Evolutionary conservation across 2,797 vertebrate species (phyloP).

Genomic region (Acipenser oxyrinchus): DNA sequence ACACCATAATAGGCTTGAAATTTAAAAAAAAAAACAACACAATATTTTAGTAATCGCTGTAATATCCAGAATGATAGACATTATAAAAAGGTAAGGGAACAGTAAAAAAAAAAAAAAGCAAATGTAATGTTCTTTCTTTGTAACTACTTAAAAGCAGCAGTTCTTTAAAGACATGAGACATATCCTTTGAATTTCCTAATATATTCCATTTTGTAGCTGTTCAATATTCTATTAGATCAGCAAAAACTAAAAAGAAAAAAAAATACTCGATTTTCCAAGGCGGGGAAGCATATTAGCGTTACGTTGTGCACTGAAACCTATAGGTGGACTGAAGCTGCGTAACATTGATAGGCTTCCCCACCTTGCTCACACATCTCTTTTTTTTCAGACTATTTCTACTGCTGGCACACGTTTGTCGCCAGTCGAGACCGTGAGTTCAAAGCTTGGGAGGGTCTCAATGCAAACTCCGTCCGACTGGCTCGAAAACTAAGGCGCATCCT

Average conservation of each 20-base stretch:
- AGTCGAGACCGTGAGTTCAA: conserved; percentile 68
- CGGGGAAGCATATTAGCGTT: too few relatives aligned
- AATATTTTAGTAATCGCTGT: too few relatives aligned
- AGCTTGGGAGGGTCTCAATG: conserved; percentile 84
- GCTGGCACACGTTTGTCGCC: conserved; percentile 93
- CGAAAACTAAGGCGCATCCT: conserved; percentile 85
- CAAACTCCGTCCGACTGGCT: conserved; percentile 79
- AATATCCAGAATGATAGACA: too few relatives aligned
- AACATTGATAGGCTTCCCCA: neutral
- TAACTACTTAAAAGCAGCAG: too few relatives aligned
- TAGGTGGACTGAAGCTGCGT: neutral
- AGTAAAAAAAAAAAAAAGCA: neutral
- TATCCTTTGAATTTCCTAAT: neutral
- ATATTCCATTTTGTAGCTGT: neutral
- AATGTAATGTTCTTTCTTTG: neutral
- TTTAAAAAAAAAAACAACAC: too few relatives aligned
- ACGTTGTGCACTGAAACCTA: too few relatives aligned
- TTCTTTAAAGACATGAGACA: neutral
- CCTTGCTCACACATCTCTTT: conserved; percentile 9
- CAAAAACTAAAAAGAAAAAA: too few relatives aligned
- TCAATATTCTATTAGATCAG: too few relatives aligned
- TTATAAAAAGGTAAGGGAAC: neutral
- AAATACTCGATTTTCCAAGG: too few relatives aligned
- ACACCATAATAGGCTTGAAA: too few relatives aligned
- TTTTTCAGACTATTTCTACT: conserved; percentile 83